phyloP scores from a whole-genome alignment of 2,888 invertebrate species.

The Podabrus alpinus region DNA sequence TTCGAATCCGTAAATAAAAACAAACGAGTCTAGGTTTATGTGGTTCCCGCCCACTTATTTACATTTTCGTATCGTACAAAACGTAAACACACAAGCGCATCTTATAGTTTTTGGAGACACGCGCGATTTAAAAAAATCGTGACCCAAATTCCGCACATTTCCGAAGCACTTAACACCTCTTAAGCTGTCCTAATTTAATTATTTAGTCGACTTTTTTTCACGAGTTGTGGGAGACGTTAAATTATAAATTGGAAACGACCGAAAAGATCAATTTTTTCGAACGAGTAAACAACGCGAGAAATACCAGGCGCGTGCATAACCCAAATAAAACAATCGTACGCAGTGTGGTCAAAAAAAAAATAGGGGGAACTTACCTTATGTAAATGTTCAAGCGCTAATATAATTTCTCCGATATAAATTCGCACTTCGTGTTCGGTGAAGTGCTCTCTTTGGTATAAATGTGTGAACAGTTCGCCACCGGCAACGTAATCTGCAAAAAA shows the following conservation, averaged over 20 bases:
- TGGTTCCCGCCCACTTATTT: neutral
- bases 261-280: neutral
- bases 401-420: conserved; percentile 95
- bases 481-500: conserved; percentile 87
- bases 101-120: neutral
- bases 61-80: neutral
- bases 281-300: no score
- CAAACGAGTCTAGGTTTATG: neutral
- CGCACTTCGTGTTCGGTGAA: conserved; percentile 89
- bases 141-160: conserved; percentile 16
- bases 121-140: neutral
- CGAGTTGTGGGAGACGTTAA: neutral
- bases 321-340: no score
- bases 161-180: conserved; percentile 6
- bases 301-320: no score
- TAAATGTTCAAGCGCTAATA: conserved; percentile 91
- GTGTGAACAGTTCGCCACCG: conserved; percentile 96
- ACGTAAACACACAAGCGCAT: neutral
- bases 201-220: conserved; percentile 3
- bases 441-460: conserved; percentile 90
- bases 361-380: conserved; percentile 73
- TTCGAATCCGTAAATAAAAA: neutral
- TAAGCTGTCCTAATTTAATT: conserved; percentile 15
- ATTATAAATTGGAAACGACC: neutral
- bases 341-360: neutral